A percentile compares a stretch with the other conserved stretches of the same genome.
Conservation (phyloP, 2,888 invertebrate genomes). For the Ditylenchus weischeri region DNA sequence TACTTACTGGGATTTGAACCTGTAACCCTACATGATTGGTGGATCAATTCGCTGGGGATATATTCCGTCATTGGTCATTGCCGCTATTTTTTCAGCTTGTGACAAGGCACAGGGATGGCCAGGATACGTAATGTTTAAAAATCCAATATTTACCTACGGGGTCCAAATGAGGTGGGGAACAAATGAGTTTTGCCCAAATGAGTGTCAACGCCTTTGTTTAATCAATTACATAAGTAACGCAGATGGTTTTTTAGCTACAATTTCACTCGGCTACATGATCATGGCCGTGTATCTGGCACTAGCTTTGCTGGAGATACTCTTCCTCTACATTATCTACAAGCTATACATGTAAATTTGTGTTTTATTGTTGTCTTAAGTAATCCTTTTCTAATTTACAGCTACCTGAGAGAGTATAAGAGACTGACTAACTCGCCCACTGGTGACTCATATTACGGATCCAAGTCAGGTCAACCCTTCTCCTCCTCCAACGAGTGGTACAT, state of each 20-base stretch:
- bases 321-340: conserved; percentile 56
- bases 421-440: conserved; percentile 33
- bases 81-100: too few species aligned
- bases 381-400: conserved; percentile 35
- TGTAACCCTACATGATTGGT: too few species aligned
- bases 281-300: conserved; percentile 55
- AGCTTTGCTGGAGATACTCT: conserved; percentile 54
- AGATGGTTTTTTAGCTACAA: conserved; percentile 46
- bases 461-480: conserved; percentile 16
- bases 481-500: conserved; percentile 32
- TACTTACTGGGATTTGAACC: too few species aligned
- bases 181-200: too few species aligned
- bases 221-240: background rate
- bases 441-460: conserved; percentile 29
- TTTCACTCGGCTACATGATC: conserved; percentile 51
- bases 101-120: too few species aligned
- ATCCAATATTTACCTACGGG: too few species aligned
- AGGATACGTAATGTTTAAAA: too few species aligned
- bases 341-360: conserved; percentile 49
- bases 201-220: too few species aligned
- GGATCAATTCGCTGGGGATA: too few species aligned
- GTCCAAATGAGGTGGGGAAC: too few species aligned
- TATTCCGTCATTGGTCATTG: too few species aligned
- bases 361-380: background rate
- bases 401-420: conserved; percentile 50